Conservation (phyloP, 2,113 vertebrate genomes). For the Montifringilla adamsi region DNA sequence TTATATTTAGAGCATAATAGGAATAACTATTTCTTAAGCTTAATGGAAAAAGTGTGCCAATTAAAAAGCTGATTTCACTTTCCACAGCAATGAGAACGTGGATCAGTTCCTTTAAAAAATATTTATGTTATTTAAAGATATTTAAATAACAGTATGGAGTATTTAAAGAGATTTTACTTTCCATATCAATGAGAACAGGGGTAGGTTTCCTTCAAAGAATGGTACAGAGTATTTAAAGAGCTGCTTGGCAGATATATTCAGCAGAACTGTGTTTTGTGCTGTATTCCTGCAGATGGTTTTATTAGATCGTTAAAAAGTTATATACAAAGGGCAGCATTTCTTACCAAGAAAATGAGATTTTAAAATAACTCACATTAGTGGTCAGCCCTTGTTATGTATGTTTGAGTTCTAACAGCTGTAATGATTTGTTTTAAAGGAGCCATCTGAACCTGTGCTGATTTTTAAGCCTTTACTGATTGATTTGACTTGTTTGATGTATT, state of each 20-base stretch:
- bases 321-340: slow-evolving; percentile 5
- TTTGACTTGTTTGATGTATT: slow-evolving; percentile 69
- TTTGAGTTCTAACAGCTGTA: slow-evolving; percentile 44
- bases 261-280: not conserved
- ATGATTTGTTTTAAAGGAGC: slow-evolving; percentile 61
- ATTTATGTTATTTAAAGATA: not conserved
- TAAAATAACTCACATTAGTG: slow-evolving; percentile 45
- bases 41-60: not conserved
- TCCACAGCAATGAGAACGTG: not conserved
- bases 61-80: not conserved
- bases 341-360: slow-evolving; percentile 52
- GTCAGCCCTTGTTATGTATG: slow-evolving; percentile 31
- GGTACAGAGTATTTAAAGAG: not conserved
- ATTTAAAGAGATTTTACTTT: not conserved
- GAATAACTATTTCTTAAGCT: not conserved
- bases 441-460: slow-evolving; percentile 61
- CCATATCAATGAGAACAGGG: not conserved
- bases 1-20: not conserved
- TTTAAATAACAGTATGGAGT: not conserved
- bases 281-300: not conserved
- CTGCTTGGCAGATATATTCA: not conserved
- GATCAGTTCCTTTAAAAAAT: not conserved
- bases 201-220: not conserved
- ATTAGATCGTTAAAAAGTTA: not conserved
- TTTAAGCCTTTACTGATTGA: slow-evolving; percentile 63